Conservation (phyloP, 2,888 invertebrate genomes). For the Mimas tiliae region DNA sequence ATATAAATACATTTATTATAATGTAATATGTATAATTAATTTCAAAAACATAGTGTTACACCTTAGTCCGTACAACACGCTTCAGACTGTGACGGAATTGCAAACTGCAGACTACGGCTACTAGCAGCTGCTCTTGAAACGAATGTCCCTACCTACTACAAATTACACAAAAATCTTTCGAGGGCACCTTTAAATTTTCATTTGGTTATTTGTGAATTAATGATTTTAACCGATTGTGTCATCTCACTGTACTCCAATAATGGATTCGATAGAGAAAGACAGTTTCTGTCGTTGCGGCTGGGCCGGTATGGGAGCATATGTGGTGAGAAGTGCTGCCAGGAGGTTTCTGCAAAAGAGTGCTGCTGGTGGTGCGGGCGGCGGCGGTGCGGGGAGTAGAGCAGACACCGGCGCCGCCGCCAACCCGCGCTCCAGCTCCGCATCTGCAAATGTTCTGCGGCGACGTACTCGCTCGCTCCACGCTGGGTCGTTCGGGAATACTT, state of each 20-base stretch:
- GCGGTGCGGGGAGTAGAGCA: conserved; percentile 31
- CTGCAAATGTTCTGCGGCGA: conserved; percentile 86
- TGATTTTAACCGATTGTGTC: neutral
- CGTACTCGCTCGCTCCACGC: conserved; percentile 83
- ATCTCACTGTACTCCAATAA: conserved; percentile 85
- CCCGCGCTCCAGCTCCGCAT: conserved; percentile 88
- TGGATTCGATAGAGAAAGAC: conserved; percentile 88
- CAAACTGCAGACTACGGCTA: too few species aligned
- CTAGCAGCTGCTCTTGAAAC: too few species aligned
- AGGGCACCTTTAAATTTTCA: too few species aligned
- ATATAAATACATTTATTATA: too few species aligned
- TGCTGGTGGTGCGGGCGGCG: conserved; percentile 50
- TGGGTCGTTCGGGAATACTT: conserved; percentile 60
- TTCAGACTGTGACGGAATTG: too few species aligned
- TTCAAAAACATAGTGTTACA: too few species aligned
- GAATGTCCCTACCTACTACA: too few species aligned
- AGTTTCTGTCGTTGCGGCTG: conserved; percentile 70
- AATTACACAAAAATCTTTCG: too few species aligned
- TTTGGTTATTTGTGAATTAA: too few species aligned
- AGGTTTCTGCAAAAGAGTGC: conserved; percentile 80
- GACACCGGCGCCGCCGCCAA: conserved; percentile 35
- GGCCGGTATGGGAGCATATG: conserved; percentile 62
- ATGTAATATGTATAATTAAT: too few species aligned
- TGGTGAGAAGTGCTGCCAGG: conserved; percentile 71
- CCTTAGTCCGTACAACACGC: too few species aligned